Percentiles rank a stretch among this genome's conserved stretches.
These are phyloP conservation scores for Limnephilus lunatus DNA, from an alignment of 2,888 invertebrate genomes.

Conservation along the genomic window DNA sequence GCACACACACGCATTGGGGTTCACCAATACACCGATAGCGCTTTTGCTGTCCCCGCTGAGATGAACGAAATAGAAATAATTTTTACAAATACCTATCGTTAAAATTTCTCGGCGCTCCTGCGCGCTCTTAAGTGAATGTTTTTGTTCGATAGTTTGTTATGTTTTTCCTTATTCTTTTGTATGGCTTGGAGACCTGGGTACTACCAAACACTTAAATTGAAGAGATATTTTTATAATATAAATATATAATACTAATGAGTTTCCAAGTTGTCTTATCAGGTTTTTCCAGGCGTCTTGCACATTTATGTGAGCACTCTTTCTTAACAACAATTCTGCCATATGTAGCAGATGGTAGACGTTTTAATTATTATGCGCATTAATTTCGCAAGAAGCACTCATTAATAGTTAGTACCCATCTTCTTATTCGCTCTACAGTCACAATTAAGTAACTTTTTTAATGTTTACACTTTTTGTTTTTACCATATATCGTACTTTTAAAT, in stretches of 20 bases:
- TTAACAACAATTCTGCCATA: background rate
- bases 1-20: too few relatives aligned
- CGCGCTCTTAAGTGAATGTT: too few relatives aligned
- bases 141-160: too few relatives aligned
- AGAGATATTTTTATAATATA: too few relatives aligned
- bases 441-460: background rate
- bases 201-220: too few relatives aligned
- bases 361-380: background rate
- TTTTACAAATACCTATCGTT: too few relatives aligned
- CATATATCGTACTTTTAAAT: background rate
- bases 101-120: too few relatives aligned
- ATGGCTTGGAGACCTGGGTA: too few relatives aligned
- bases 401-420: background rate
- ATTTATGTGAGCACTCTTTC: background rate
- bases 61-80: too few relatives aligned
- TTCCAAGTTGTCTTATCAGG: background rate
- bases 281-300: background rate
- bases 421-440: background rate
- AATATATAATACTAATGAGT: background rate
- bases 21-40: too few relatives aligned
- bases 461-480: background rate
- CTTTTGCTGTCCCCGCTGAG: too few relatives aligned
- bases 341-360: background rate
- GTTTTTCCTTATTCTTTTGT: too few relatives aligned
- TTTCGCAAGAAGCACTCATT: background rate